These are phyloP conservation scores for Schizopygopsis pylzovi DNA, from an alignment of 2,797 vertebrate genomes.

Conservation along the genomic window DNA sequence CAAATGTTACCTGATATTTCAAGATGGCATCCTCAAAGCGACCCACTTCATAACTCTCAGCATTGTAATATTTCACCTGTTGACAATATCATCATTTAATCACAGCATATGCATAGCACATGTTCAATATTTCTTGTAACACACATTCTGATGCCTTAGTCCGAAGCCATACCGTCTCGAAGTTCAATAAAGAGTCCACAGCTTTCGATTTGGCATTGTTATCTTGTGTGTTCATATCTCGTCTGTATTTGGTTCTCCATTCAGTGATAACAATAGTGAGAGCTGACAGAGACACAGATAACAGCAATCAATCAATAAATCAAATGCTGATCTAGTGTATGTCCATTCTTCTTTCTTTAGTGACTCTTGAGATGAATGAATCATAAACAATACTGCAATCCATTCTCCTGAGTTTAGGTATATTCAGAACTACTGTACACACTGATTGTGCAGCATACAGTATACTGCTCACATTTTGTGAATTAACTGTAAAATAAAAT, in stretches of 20 bases:
- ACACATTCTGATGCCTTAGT: background rate
- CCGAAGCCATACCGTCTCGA: slow-evolving; percentile 86
- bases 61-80: slow-evolving; percentile 98
- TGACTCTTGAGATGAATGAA: background rate
- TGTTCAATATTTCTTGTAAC: background rate
- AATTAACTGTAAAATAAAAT: background rate
- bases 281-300: slow-evolving; percentile 70
- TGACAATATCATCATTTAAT: background rate
- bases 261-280: slow-evolving; percentile 94
- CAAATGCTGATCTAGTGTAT: background rate
- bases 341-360: background rate
- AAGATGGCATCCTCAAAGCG: slow-evolving; percentile 88
- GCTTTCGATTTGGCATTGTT: slow-evolving; percentile 89
- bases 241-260: slow-evolving; percentile 95
- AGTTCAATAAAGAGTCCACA: slow-evolving; percentile 95
- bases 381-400: too few species aligned
- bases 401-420: background rate
- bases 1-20: slow-evolving; percentile 87
- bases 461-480: background rate
- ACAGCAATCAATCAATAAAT: background rate
- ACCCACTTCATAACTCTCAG: slow-evolving; percentile 88
- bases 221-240: slow-evolving; percentile 92
- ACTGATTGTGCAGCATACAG: background rate
- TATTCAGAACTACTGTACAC: background rate
- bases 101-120: background rate